Evolutionary conservation across 2,888 invertebrate species (phyloP).

Genomic region (Scaptomyza parva): DNA sequence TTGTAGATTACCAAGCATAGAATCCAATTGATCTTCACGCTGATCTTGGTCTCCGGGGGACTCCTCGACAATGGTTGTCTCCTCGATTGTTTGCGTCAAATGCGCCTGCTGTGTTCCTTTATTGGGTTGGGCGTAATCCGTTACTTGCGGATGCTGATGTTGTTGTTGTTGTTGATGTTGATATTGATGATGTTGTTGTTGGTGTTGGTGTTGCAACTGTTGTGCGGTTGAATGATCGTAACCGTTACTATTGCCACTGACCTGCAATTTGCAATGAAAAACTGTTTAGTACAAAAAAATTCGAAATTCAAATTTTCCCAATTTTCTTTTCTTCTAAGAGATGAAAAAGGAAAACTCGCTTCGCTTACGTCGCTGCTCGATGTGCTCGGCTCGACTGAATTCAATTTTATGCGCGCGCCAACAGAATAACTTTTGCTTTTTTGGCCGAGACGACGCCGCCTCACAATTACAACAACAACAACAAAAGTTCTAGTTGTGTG

Average conservation of each 20-base stretch:
- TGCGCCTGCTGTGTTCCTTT: conserved; percentile 85
- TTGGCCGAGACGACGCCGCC: conserved; percentile 44
- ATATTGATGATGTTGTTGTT: conserved; percentile 47
- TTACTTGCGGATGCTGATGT: conserved; percentile 88
- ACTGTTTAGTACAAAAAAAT: conserved; percentile 17
- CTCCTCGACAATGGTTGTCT: conserved; percentile 82
- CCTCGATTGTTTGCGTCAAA: conserved; percentile 84
- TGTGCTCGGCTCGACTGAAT: conserved; percentile 83
- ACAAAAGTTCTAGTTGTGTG: conserved; percentile 4
- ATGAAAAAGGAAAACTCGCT: no score
- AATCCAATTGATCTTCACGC: conserved; percentile 86
- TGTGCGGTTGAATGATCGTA: conserved; percentile 26
- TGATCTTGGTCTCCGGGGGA: conserved; percentile 41
- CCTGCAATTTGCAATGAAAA: conserved; percentile 84
- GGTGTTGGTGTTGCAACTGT: conserved; percentile 43
- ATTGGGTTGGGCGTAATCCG: conserved; percentile 90
- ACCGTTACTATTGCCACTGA: conserved; percentile 84
- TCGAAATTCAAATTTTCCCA: background rate
- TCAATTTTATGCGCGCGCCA: conserved; percentile 83
- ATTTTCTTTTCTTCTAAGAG: background rate
- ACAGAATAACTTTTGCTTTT: conserved; percentile 77
- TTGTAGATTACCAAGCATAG: conserved; percentile 88
- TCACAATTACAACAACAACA: conserved; percentile 35
- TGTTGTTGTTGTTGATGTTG: conserved; percentile 73
- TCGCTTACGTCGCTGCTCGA: conserved; percentile 70